Evolutionary conservation across 1,140 invertebrate genomes (phyloP).

Genomic region (Tribolium castaneum): DNA sequence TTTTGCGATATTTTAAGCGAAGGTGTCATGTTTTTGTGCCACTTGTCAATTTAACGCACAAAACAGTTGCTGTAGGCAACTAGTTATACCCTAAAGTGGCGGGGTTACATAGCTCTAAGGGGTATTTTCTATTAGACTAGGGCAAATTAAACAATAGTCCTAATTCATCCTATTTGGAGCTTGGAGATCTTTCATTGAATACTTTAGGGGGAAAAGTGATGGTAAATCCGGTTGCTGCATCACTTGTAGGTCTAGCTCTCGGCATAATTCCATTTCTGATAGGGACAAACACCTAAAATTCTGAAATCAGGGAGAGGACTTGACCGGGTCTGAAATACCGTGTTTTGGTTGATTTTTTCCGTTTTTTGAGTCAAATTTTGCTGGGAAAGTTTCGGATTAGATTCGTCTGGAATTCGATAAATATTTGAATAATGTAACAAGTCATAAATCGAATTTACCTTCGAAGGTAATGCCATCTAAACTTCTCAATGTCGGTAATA

Average conservation of each 20-base stretch:
- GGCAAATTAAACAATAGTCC: too few relatives aligned
- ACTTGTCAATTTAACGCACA: conserved; percentile 25
- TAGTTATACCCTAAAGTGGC: not conserved
- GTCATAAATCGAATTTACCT: conserved; percentile 23
- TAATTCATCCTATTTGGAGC: not conserved
- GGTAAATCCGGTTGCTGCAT: not conserved
- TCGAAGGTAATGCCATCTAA: conserved; percentile 61
- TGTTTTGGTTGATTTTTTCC: not conserved
- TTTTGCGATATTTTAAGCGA: conserved; percentile 65
- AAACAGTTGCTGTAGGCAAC: conserved; percentile 13
- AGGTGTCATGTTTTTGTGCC: conserved; percentile 62
- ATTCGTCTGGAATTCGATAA: conserved; percentile 15
- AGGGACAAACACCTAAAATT: not conserved
- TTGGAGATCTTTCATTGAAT: not conserved
- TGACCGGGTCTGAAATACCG: not conserved
- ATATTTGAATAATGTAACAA: conserved; percentile 26
- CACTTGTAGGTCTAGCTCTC: not conserved
- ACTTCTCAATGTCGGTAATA: conserved; percentile 62
- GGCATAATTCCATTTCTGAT: not conserved
- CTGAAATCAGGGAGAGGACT: not conserved
- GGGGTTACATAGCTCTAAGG: too few relatives aligned
- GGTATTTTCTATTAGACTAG: too few relatives aligned
- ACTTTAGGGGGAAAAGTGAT: conserved; percentile 5
- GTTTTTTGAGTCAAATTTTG: not conserved
- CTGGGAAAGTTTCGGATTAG: not conserved